Evolutionary conservation across 2,113 vertebrate genomes (phyloP).

Genomic region (Arizona elegans): DNA sequence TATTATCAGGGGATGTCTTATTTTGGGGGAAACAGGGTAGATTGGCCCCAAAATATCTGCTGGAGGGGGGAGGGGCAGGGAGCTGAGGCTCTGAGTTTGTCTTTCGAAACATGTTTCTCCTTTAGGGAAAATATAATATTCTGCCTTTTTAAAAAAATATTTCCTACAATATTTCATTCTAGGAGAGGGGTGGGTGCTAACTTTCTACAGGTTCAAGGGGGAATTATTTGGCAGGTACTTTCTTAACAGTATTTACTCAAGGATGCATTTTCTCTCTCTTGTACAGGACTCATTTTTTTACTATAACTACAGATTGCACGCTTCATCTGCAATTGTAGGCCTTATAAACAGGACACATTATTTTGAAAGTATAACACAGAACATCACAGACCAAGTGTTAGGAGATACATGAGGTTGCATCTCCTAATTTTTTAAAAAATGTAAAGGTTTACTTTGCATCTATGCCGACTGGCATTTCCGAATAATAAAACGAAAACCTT

Average conservation of each 20-base stretch:
- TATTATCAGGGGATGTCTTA: too few species aligned
- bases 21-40: too few species aligned
- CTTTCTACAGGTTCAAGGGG: neutral
- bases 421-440: neutral
- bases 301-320: neutral
- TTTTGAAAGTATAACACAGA: neutral
- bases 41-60: too few species aligned
- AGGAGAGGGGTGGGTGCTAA: too few species aligned
- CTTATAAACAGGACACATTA: neutral
- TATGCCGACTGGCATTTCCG: neutral
- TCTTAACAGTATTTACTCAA: neutral
- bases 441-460: neutral
- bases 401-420: neutral
- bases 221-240: neutral
- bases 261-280: neutral
- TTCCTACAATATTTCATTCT: too few species aligned
- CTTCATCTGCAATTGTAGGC: neutral
- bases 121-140: too few species aligned
- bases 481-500: neutral
- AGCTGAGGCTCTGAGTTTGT: too few species aligned
- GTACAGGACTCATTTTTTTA: neutral
- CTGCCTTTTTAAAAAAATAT: too few species aligned
- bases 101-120: too few species aligned
- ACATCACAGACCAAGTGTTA: neutral
- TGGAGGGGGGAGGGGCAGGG: too few species aligned